Conservation (phyloP, 2,797 vertebrate species). For the Odontamblyopus rebecca region DNA sequence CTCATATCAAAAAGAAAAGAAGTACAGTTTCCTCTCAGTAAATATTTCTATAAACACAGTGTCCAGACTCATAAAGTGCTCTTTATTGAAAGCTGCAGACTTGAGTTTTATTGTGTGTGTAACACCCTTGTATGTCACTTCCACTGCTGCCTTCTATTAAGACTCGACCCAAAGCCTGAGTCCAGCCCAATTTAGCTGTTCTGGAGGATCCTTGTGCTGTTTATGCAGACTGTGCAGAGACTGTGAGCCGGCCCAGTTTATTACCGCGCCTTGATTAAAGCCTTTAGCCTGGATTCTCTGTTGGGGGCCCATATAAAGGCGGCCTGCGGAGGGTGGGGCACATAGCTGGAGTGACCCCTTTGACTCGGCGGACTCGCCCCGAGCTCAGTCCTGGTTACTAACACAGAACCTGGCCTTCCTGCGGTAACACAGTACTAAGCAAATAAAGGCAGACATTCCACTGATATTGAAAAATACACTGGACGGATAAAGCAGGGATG, state of each 20-base stretch:
- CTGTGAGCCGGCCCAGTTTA: constrained; percentile 21
- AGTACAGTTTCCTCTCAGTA: constrained; percentile 43
- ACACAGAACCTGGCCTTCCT: constrained; percentile 59
- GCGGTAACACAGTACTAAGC: constrained; percentile 54
- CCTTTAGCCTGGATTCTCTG: constrained; percentile 14
- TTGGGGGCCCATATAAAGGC: constrained; percentile 13
- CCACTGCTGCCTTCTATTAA: constrained; percentile 13
- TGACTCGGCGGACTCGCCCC: constrained; percentile 36
- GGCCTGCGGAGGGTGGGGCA: constrained; percentile 3
- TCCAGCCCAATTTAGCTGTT: constrained; percentile 23
- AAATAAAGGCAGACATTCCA: constrained; percentile 73
- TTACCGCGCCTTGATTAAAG: constrained; percentile 36
- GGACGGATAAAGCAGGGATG: constrained; percentile 65
- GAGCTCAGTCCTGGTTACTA: constrained; percentile 36
- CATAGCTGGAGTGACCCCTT: constrained; percentile 36
- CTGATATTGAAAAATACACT: constrained; percentile 73
- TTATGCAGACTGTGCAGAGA: constrained; percentile 17
- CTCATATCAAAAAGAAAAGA: constrained; percentile 30
- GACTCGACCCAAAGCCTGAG: constrained; percentile 12
- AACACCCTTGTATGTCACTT: constrained; percentile 20
- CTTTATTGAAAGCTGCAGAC: constrained; percentile 52
- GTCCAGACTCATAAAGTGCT: constrained; percentile 53
- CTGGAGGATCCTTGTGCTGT: constrained; percentile 18
- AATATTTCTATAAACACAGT: constrained; percentile 47
- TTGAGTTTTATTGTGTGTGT: constrained; percentile 45